A percentile compares a stretch with the other conserved stretches of the same genome.
phyloP scores from a whole-genome alignment of 2,113 vertebrate genomes.

The Syrrhaptes paradoxus region DNA sequence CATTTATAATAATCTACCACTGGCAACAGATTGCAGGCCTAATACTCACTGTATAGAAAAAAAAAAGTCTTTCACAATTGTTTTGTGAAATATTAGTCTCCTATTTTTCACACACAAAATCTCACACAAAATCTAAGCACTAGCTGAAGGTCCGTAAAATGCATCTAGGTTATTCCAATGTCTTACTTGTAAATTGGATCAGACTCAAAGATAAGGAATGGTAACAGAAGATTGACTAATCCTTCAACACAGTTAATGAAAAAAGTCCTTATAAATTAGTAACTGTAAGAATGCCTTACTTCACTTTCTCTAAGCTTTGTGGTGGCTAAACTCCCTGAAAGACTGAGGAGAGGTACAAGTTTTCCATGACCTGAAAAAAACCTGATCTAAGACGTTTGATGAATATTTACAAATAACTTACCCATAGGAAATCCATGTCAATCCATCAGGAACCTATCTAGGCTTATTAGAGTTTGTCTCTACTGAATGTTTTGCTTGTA shows the following conservation, averaged over 20 bases:
- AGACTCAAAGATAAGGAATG: neutral
- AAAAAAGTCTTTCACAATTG: neutral
- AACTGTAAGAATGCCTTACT: neutral
- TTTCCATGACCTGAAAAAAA: neutral
- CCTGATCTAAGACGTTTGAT: neutral
- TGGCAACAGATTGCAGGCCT: neutral
- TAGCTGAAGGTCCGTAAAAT: neutral
- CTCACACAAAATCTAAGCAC: neutral
- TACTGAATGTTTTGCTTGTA: neutral
- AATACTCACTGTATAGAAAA: neutral
- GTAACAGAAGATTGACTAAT: neutral
- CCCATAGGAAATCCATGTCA: neutral
- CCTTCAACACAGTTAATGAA: neutral
- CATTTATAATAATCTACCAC: neutral
- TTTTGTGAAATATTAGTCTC: neutral
- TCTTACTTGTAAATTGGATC: neutral
- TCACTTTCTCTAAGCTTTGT: neutral
- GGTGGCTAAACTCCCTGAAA: neutral
- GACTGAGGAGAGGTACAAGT: neutral
- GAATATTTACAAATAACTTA: neutral
- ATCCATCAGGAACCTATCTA: neutral
- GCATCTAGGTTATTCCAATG: neutral
- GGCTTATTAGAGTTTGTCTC: neutral
- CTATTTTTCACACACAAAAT: neutral
- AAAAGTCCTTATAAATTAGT: neutral